These are phyloP conservation scores for Dysidea cf. avara DNA, from an alignment of 37 sponge, comb jelly and placozoan species.

Conservation along the genomic window DNA sequence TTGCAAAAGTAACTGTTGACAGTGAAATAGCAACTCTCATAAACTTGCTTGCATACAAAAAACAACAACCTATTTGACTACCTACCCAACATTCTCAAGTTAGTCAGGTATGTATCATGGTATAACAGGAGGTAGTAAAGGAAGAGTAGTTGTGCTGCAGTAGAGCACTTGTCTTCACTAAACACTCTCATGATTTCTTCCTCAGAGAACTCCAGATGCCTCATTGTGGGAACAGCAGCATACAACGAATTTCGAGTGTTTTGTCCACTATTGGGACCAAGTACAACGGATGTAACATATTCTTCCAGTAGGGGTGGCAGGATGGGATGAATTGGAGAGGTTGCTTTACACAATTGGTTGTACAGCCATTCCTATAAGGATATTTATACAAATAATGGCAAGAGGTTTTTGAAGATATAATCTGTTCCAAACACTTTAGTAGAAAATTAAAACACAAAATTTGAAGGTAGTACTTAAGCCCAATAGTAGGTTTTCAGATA, in stretches of 20 bases:
- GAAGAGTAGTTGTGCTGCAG: constrained; percentile 54
- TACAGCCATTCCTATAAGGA: constrained; percentile 68
- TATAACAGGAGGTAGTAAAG: constrained; percentile 74
- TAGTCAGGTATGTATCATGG: constrained; percentile 62
- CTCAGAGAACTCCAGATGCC: constrained; percentile 49
- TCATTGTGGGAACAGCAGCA: background rate
- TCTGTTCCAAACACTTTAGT: no score
- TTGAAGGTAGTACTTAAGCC: no score
- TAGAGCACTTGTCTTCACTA: constrained; percentile 13
- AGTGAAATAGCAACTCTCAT: no score
- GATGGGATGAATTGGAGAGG: constrained; percentile 67
- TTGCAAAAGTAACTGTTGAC: no score
- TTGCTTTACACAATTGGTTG: constrained; percentile 38
- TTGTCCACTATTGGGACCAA: constrained; percentile 17
- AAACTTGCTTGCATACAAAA: no score
- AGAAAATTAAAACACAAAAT: no score
- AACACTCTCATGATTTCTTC: constrained; percentile 60
- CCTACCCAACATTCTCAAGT: constrained; percentile 56
- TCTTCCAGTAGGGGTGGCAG: constrained; percentile 69
- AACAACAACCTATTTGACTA: no score
- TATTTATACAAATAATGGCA: no score
- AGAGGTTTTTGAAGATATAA: no score
- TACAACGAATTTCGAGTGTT: background rate
- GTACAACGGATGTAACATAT: constrained; percentile 60
- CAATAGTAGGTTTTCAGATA: no score